Base-by-base conservation (phyloP, 2,797 vertebrate genomes). In the Sardinella longiceps region DNA sequence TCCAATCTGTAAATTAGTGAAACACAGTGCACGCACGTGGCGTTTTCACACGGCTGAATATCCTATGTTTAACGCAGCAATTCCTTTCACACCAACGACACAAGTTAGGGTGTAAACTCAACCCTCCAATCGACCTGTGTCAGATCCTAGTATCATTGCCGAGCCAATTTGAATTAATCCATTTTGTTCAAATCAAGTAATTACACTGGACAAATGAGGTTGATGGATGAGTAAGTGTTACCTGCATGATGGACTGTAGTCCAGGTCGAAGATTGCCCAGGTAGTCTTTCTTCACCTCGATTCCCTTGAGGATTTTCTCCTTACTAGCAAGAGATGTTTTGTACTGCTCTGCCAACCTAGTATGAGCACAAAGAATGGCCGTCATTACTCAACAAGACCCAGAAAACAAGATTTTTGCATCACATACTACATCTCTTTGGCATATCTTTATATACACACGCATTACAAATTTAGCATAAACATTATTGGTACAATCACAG, bases 161-260 rank as follows among this genome's bases (percentile, higher is more conserved):
- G n/a, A n/a, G n/a, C n/a, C n/a, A n/a, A n/a, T n/a, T 50, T 14
- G 11, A 70, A 70, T n/a, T n/a, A 70, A 70, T 30, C 1, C 11
- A 70, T 70, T 70, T 5, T 14, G 28, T 30, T 70, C 28, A 70
- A 33, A 70, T 33, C 25, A 37, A 30, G 28, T 33, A 12, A 28
- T n/a, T n/a, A n/a, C n/a, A 70, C 14, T 70, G 14, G 7, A 37
- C 14, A 7, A 39, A 74, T 74, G 66, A 74, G 66, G 15, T 7
- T 9, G 6, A 58, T n/a, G 60, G 9, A 28, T 14, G 25, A 63
- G 28, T 33, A 70, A 18, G 37, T 0, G 39, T 63, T 88, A 98
- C 98, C 97, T 99, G 98, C 98, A 99, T 99, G 89, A 99, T 99
- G 89, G 96, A 97, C 83, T 97, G 97, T 50, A 99, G 97, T 18